Base-by-base conservation (phyloP, 2,797 vertebrate species). In the Margarornis squamiger region DNA sequence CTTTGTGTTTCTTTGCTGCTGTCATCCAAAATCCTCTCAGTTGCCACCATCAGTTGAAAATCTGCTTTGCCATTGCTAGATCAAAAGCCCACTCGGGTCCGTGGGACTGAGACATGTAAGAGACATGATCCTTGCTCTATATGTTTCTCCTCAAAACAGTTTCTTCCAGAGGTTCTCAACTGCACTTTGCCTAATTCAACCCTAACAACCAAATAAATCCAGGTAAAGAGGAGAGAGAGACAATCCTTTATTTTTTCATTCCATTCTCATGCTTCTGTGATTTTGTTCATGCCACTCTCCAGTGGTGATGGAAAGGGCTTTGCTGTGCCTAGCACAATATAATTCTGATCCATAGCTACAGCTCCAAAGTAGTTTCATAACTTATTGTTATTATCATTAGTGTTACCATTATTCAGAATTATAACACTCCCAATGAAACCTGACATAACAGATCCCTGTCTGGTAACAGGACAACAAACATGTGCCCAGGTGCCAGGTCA, bases 1-100 rank as follows among this genome's bases (percentile, higher is more conserved):
- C 43, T 93, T 95, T 95, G 67, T 95, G 93, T 89, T 93, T 83
- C 80, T 82, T 96, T 82, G 77, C 92, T 91, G 84, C 68, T 2
- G 0, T 79, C 74, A 82, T 87, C 72, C 80, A 83, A 92, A 77
- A 74, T 68, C 65, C 70, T 83, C 84, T 83, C 66, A 12, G 41
- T 67, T 79, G 76, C 58, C 66, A 1, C 43, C 38, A 68, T 45
- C 51, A 9, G 0, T 17, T 77, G 63, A 76, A 92, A 94, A 91
- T 57, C 51, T 72, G 27, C 36, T 88, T 54, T 59, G 34, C 39
- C 26, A 38, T 2, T 15, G 29, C 14, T 36, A 65, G 68, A 74
- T 68, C 72, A 86, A 68, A 96, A 96, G 43, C 27, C 39, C 66
- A 27, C 63, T 79, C 41, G 41, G 36, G 30, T 49, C 73, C 1